Evolutionary conservation across 2,888 invertebrate genomes (phyloP), one percentile per base, ranked within the genome.

Genomic region (Eremobia ochroleuca): DNA sequence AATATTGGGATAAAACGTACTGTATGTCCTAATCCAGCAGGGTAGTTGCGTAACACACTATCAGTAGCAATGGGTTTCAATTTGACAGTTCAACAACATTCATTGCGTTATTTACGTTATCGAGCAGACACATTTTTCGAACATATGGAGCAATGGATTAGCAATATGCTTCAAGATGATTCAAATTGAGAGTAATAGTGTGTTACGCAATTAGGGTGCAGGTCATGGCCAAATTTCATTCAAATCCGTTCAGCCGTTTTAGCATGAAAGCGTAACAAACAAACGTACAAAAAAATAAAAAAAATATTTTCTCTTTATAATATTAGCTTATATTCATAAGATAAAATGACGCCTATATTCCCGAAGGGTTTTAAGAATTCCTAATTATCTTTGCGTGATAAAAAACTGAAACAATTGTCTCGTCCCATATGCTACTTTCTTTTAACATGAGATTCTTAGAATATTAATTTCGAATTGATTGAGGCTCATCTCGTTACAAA

Each of bases 381-480:
- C 49, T n/a, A n/a, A n/a, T n/a, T 49, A 37, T 43, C 4, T n/a
- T 18, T 37, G 9, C 4, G 28, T 55, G 3, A 4, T 31, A 40
- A 15, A 58, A 64, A 71, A 49, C 34, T 68, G 31, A 70, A 65
- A 52, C 55, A 68, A 80, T 71, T 67, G 13, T 65, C 31, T 43
- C 49, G 40, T 31, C 13, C 4, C 66, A 15, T 55, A 37, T 58
- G n/a, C 37, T 64, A 8, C 28, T 28, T 55, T 49, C 6, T 18
- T 62, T 43, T 34, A 28, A n/a, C 59, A 67, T 34, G 11, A 61
- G 3, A 43, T 61, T 40, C 13, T 34, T 28, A 43, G n/a, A 34
- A 73, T 64, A 55, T 71, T 49, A 34, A 76, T 52, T 52, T 28
- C 34, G 31, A 70, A 73, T 66, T 46, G 28, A 81, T 70, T 28